Evolutionary conservation across 2,113 vertebrate genomes (phyloP).

Genomic region (Pogona vitticeps): DNA sequence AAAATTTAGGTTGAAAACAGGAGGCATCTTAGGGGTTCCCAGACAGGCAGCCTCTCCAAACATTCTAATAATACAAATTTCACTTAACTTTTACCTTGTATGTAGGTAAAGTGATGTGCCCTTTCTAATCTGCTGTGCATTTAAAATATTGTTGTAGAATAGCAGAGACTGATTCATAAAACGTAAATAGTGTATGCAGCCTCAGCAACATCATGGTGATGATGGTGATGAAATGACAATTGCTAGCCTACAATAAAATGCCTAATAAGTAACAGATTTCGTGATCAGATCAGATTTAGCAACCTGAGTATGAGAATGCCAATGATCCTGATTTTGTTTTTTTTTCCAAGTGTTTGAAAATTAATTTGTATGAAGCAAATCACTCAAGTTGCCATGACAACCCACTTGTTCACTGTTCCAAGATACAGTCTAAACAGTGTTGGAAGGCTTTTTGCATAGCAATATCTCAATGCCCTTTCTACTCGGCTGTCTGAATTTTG

Average conservation of each 20-base stretch:
- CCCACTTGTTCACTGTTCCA: slow-evolving; percentile 77
- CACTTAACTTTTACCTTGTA: no score
- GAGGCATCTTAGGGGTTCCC: background rate
- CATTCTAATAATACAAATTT: background rate
- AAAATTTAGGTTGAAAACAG: background rate
- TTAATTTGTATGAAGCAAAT: slow-evolving; percentile 39
- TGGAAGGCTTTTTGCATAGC: slow-evolving; percentile 79
- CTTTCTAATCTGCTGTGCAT: background rate
- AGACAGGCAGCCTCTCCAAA: background rate
- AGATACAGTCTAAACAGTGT: slow-evolving; percentile 74
- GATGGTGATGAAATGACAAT: background rate
- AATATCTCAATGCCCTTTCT: slow-evolving; percentile 79
- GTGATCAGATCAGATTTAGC: background rate
- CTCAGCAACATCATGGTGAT: background rate
- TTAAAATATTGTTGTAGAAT: background rate
- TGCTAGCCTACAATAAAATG: background rate
- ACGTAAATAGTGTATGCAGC: background rate
- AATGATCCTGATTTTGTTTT: background rate
- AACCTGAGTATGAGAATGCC: background rate
- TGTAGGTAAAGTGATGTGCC: background rate
- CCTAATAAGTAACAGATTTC: background rate
- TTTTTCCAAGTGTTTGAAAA: slow-evolving; percentile 54
- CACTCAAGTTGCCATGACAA: slow-evolving; percentile 66
- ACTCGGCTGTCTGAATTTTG: slow-evolving; percentile 57
- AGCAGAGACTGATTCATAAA: background rate